Base-by-base conservation (phyloP, 2,797 vertebrate species). In the Selene dorsalis region DNA sequence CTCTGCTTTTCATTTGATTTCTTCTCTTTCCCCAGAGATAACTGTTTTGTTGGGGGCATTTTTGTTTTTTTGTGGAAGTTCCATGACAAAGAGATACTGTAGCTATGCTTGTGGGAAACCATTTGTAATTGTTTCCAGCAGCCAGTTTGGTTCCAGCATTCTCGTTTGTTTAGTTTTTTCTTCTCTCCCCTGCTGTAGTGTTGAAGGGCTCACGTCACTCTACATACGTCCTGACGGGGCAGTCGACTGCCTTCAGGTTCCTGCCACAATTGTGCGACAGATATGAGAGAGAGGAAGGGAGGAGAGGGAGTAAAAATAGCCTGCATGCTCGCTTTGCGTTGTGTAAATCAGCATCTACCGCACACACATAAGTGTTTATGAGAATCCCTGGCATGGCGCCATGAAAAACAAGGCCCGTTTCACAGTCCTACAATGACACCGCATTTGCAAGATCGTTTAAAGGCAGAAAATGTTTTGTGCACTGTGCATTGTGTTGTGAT, bases 41-140 rank as follows among this genome's bases (percentile, higher is more conserved):
- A 41, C 60, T 4, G 45, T 69, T 68, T 77, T 4, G 4, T 47
- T 52, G 47, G 64, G 52, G 52, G 26, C 56, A 69, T 75, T 87
- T 59, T 62, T 61, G 5, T 52, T 30, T 78, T 58, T 56, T 74
- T 76, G 59, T 58, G 3, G 39, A 52, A 53, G 45, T 78, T 80
- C 47, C 50, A 73, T 61, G 55, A 82, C 68, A 90, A 76, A 85
- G 75, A 75, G 22, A 71, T 75, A 67, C 60, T 73, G 78, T 45
- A 64, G 71, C 73, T 72, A 64, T 74, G 55, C 76, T 69, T 87
- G 80, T 79, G 74, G 83, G 84, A 76, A 79, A 84, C 72, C n/a
- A 45, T 74, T 81, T 87, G 66, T 91, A 92, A 93, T 91, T 91
- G 83, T 90, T 94, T 90, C 91, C 91, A 93, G 89, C 64, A 74